Evolutionary conservation across 1,140 invertebrate species (phyloP).

Genomic region (Chelonus insularis): DNA sequence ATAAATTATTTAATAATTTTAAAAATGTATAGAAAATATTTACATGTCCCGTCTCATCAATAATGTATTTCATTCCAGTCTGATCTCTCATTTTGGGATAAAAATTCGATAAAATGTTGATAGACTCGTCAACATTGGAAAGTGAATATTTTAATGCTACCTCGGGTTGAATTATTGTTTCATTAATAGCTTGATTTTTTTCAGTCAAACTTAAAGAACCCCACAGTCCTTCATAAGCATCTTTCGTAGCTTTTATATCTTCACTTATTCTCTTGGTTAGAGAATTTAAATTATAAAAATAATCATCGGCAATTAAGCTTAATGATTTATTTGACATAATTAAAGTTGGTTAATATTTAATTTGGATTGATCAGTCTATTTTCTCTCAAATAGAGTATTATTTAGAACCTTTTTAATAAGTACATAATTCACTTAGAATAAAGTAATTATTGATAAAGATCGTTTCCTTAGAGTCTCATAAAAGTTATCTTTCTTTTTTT

Average conservation of each 20-base stretch:
- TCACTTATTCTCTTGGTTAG: slow-evolving; percentile 69
- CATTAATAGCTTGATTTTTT: slow-evolving; percentile 73
- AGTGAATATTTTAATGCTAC: slow-evolving; percentile 69
- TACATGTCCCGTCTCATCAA: slow-evolving; percentile 60
- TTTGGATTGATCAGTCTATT: too few species aligned
- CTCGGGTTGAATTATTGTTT: slow-evolving; percentile 76
- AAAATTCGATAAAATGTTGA: slow-evolving; percentile 49
- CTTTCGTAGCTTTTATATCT: slow-evolving; percentile 69
- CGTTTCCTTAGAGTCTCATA: too few species aligned
- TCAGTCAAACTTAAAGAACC: slow-evolving; percentile 67
- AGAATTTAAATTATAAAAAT: slow-evolving; percentile 72
- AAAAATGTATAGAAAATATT: slow-evolving; percentile 19
- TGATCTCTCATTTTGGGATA: slow-evolving; percentile 59
- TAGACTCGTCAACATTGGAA: slow-evolving; percentile 47
- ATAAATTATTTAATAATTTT: neutral
- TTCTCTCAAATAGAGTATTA: too few species aligned
- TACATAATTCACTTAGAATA: too few species aligned
- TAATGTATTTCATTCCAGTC: slow-evolving; percentile 62
- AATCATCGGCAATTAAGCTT: slow-evolving; percentile 64
- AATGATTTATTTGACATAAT: slow-evolving; percentile 44
- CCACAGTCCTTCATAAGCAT: slow-evolving; percentile 73
- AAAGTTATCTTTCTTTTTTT: too few species aligned
- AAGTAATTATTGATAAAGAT: too few species aligned
- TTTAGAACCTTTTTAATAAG: too few species aligned
- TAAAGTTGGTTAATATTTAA: neutral